These are phyloP conservation scores for Smutsia temminckii DNA, from an alignment of 2,797 vertebrate genomes.

Conservation along the genomic window DNA sequence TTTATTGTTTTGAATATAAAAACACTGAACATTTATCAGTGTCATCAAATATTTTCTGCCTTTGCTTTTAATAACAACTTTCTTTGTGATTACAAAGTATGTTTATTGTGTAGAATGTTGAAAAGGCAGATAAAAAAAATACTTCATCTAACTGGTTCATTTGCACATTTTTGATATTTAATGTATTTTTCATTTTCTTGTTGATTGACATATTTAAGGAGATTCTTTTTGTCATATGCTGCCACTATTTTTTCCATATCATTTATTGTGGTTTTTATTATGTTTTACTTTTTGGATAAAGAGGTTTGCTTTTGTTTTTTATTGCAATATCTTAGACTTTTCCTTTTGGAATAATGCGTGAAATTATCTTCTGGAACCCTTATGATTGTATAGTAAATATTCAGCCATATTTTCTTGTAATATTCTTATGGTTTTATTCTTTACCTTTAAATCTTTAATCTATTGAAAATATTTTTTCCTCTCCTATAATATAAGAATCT, in stretches of 20 bases:
- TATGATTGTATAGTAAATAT: slow-evolving; percentile 4
- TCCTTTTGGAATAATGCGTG: background rate
- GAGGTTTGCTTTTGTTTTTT: background rate
- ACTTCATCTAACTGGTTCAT: background rate
- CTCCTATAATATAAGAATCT: background rate
- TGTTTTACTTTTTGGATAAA: slow-evolving; percentile 27
- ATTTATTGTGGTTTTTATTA: background rate
- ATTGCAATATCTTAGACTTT: slow-evolving; percentile 5
- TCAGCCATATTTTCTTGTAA: background rate
- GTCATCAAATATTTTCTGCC: slow-evolving; percentile 37
- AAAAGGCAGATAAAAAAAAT: background rate
- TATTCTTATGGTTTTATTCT: background rate
- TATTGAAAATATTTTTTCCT: slow-evolving; percentile 20
- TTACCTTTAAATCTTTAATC: slow-evolving; percentile 10
- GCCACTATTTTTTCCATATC: background rate
- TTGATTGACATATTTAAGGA: slow-evolving; percentile 12
- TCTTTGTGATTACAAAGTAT: slow-evolving; percentile 23
- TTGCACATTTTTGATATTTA: background rate
- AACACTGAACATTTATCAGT: slow-evolving; percentile 38
- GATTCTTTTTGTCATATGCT: background rate
- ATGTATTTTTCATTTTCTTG: slow-evolving; percentile 44
- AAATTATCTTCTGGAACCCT: background rate
- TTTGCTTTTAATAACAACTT: slow-evolving; percentile 6
- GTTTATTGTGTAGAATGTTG: slow-evolving; percentile 31
- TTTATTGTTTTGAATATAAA: slow-evolving; percentile 48